Conservation (phyloP, 1,140 invertebrate species). For the Bombyx mandarina region DNA sequence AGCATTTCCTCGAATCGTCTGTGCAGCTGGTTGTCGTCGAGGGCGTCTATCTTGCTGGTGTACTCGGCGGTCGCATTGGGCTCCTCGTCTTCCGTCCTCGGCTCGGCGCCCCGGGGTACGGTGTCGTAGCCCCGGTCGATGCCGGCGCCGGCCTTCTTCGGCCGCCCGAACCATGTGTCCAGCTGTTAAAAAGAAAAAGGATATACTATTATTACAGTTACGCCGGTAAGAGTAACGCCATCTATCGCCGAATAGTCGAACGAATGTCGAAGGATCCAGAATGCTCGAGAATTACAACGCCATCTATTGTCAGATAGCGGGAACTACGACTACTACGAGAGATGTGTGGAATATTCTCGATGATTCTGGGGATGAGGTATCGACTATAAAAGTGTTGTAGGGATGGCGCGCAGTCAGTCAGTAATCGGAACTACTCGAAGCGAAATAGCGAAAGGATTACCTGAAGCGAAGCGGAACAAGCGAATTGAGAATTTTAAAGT, state of each 20-base stretch:
- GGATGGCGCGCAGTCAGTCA: no score
- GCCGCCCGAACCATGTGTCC: slow-evolving; percentile 79
- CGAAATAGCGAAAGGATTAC: no score
- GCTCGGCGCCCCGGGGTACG: slow-evolving; percentile 64
- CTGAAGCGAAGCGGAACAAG: no score
- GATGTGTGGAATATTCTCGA: no score
- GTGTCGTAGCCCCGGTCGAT: slow-evolving; percentile 60
- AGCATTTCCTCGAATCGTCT: slow-evolving; percentile 87
- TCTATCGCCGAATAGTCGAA: neutral
- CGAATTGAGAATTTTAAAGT: no score
- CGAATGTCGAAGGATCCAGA: no score
- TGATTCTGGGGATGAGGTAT: no score
- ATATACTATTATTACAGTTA: neutral
- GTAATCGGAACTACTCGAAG: no score
- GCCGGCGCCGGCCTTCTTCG: slow-evolving; percentile 69
- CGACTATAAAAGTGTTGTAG: no score
- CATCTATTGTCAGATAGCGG: no score
- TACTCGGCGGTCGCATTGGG: slow-evolving; percentile 73
- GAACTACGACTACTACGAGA: no score
- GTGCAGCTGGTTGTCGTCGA: slow-evolving; percentile 82
- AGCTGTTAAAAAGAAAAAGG: slow-evolving; percentile 61
- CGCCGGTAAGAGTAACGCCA: neutral
- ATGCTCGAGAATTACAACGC: no score
- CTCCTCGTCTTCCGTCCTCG: slow-evolving; percentile 53
- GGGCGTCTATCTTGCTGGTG: slow-evolving; percentile 76